These are phyloP conservation scores for Setipinna tenuifilis DNA, from an alignment of 2,797 vertebrate species.

Conservation along the genomic window DNA sequence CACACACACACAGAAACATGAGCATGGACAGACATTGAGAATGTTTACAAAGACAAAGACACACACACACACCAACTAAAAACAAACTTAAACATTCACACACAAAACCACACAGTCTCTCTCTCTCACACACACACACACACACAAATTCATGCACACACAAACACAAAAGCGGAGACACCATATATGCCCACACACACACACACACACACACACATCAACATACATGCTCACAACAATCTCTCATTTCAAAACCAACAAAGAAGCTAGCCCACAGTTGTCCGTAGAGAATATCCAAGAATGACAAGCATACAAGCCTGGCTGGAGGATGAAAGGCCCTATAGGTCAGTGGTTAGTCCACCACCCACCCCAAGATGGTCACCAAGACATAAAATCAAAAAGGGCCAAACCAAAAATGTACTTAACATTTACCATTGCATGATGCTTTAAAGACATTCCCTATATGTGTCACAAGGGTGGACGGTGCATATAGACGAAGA, in stretches of 20 bases:
- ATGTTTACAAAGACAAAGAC: slow-evolving; percentile 31
- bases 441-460: not conserved
- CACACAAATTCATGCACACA: not conserved
- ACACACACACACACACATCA: not conserved
- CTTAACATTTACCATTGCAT: not conserved
- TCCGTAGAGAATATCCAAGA: not conserved
- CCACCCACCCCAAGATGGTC: not conserved
- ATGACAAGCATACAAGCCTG: not conserved
- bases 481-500: not conserved
- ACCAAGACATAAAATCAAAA: not conserved
- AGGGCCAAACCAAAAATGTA: not conserved
- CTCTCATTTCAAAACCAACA: slow-evolving; percentile 2
- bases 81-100: not conserved
- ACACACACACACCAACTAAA: slow-evolving; percentile 12
- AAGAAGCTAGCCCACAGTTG: not conserved
- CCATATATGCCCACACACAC: not conserved
- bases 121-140: not conserved
- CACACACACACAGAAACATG: not conserved
- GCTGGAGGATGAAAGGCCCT: not conserved
- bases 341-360: not conserved
- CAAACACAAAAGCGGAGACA: not conserved
- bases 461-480: not conserved
- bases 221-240: slow-evolving; percentile 6
- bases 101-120: not conserved
- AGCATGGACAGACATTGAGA: not conserved